phyloP scores from a whole-genome alignment of 2,888 invertebrate species.

The Lissocephala sabroskyi region DNA sequence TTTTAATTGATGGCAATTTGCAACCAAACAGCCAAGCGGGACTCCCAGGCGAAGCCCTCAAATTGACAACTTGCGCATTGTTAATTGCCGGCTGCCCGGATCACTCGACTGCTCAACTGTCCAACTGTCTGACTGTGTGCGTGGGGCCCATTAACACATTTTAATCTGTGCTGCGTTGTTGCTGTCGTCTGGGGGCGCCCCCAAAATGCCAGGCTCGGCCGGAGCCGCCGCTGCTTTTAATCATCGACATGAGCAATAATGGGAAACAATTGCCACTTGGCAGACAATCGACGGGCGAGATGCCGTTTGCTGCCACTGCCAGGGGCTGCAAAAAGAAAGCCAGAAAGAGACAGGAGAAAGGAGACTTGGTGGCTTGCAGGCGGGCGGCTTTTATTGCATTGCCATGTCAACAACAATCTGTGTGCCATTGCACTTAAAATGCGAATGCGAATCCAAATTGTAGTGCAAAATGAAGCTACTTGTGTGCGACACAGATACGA shows the following conservation, averaged over 20 bases:
- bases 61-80: constrained; percentile 1
- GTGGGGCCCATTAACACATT: constrained; percentile 63
- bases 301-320: constrained; percentile 49
- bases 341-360: too few species aligned
- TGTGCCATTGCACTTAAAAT: constrained; percentile 61
- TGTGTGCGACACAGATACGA: constrained; percentile 43
- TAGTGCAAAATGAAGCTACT: constrained; percentile 63
- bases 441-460: constrained; percentile 55
- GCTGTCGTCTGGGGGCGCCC: constrained; percentile 36
- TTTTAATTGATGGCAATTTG: constrained; percentile 60
- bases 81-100: too few species aligned
- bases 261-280: constrained; percentile 56
- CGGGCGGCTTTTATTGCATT: constrained; percentile 63
- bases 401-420: constrained; percentile 66
- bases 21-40: too few species aligned
- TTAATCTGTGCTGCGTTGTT: constrained; percentile 42
- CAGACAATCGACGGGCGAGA: constrained; percentile 3
- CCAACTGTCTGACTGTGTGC: not conserved
- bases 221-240: constrained; percentile 40
- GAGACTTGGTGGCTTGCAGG: constrained; percentile 10
- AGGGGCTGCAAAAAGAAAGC: not conserved
- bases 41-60: too few species aligned
- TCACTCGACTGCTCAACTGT: too few species aligned
- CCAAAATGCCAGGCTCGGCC: constrained; percentile 3
- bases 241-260: constrained; percentile 62